A percentile compares a stretch with the other conserved stretches of the same genome.
Evolutionary conservation across 1,140 invertebrate genomes (phyloP).

Genomic region (Drosophila elegans): DNA sequence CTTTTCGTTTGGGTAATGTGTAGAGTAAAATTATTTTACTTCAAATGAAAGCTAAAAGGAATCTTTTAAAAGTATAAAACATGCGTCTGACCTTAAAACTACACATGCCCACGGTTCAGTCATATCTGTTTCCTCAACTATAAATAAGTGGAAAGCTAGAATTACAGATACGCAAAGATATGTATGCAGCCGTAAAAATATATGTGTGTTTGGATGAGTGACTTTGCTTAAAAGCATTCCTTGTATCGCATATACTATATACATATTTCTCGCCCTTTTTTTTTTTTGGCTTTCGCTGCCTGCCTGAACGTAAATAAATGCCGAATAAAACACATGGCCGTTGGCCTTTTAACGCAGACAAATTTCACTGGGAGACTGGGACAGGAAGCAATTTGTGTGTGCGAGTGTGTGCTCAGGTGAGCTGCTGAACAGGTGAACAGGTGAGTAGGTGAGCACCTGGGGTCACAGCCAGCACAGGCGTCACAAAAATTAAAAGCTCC

Average conservation of each 20-base stretch:
- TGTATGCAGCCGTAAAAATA: slow-evolving; percentile 25
- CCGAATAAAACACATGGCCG: slow-evolving; percentile 63
- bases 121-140: slow-evolving; percentile 41
- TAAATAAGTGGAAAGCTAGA: slow-evolving; percentile 41
- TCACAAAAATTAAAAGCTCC: slow-evolving; percentile 66
- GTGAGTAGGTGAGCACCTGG: slow-evolving; percentile 24
- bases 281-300: slow-evolving; percentile 19
- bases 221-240: slow-evolving; percentile 55
- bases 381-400: slow-evolving; percentile 55
- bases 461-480: slow-evolving; percentile 26
- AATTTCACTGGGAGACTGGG: slow-evolving; percentile 32
- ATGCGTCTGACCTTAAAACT: slow-evolving; percentile 16
- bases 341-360: slow-evolving; percentile 60
- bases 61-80: slow-evolving; percentile 14
- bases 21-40: background rate
- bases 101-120: slow-evolving; percentile 4
- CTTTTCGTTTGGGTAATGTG: slow-evolving; percentile 1
- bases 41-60: slow-evolving; percentile 27
- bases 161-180: slow-evolving; percentile 28
- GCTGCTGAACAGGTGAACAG: slow-evolving; percentile 6
- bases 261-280: slow-evolving; percentile 34
- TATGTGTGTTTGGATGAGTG: slow-evolving; percentile 27
- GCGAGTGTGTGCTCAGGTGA: slow-evolving; percentile 12
- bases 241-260: slow-evolving; percentile 15
- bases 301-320: slow-evolving; percentile 54